A percentile compares a stretch with the other conserved stretches of the same genome.
These are phyloP conservation scores for Thalpophila matura DNA, from an alignment of 2,888 invertebrate species.

Conservation along the genomic window DNA sequence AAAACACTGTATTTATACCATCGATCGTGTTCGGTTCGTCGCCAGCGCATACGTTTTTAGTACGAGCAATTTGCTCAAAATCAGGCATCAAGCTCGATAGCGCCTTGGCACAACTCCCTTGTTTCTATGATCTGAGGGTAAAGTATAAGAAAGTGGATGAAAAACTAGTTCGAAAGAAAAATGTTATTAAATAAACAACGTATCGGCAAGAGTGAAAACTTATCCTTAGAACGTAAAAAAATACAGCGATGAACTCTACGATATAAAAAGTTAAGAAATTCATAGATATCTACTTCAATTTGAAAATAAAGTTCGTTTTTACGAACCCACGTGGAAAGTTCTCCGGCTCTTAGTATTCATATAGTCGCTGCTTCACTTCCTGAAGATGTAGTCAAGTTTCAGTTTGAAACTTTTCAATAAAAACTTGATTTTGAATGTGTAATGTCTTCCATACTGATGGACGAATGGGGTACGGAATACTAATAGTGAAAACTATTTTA, in stretches of 20 bases:
- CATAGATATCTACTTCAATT: constrained; percentile 22
- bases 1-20: too few species aligned
- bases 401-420: constrained; percentile 40
- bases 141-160: too few species aligned
- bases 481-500: neutral
- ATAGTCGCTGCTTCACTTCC: constrained; percentile 46
- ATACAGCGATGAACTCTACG: neutral
- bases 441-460: constrained; percentile 13
- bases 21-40: too few species aligned
- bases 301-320: constrained; percentile 39
- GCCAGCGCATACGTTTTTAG: too few species aligned
- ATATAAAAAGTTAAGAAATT: constrained; percentile 13
- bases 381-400: constrained; percentile 43
- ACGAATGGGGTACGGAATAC: neutral
- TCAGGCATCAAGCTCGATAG: too few species aligned
- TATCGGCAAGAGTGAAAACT: too few species aligned
- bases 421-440: constrained; percentile 52
- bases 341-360: constrained; percentile 37
- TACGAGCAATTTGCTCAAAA: too few species aligned
- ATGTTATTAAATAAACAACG: too few species aligned
- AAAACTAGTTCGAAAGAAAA: too few species aligned
- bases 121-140: too few species aligned
- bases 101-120: too few species aligned
- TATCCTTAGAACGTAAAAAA: too few species aligned
- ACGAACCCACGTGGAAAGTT: constrained; percentile 46